These are phyloP conservation scores for Mallotus villosus DNA, from an alignment of 2,797 vertebrate species.

Conservation along the genomic window DNA sequence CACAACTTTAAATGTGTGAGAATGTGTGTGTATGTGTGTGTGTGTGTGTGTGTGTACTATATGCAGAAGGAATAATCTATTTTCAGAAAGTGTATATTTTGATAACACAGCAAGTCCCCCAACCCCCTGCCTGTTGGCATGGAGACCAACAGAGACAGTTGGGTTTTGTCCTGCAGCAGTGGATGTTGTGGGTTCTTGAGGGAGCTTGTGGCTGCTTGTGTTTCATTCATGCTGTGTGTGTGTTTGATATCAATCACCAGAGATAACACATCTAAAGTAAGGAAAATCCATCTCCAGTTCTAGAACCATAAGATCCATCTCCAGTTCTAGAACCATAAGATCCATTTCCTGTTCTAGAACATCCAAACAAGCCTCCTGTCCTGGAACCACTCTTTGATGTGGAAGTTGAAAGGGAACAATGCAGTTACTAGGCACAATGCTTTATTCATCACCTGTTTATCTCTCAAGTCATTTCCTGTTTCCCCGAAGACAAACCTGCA, in stretches of 20 bases:
- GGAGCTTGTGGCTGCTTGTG: slow-evolving; percentile 52
- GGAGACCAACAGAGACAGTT: slow-evolving; percentile 60
- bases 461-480: not conserved
- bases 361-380: too few species aligned
- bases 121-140: slow-evolving; percentile 64
- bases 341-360: slow-evolving; percentile 42
- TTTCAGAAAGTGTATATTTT: slow-evolving; percentile 65
- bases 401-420: slow-evolving; percentile 66
- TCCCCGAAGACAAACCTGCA: slow-evolving; percentile 17
- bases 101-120: slow-evolving; percentile 65
- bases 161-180: slow-evolving; percentile 60
- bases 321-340: too few species aligned
- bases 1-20: too few species aligned
- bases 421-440: slow-evolving; percentile 47
- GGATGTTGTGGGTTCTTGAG: slow-evolving; percentile 71
- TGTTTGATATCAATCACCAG: slow-evolving; percentile 75
- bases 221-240: slow-evolving; percentile 65
- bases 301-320: too few species aligned
- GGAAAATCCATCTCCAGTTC: slow-evolving; percentile 61
- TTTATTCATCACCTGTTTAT: slow-evolving; percentile 27
- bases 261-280: slow-evolving; percentile 70
- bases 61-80: not conserved
- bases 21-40: not conserved
- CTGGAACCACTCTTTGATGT: slow-evolving; percentile 64
- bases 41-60: too few species aligned